Evolutionary conservation across 1,140 invertebrate genomes (phyloP), one percentile per base, ranked within the genome.

Genomic region (Chrysoperla carnea): DNA sequence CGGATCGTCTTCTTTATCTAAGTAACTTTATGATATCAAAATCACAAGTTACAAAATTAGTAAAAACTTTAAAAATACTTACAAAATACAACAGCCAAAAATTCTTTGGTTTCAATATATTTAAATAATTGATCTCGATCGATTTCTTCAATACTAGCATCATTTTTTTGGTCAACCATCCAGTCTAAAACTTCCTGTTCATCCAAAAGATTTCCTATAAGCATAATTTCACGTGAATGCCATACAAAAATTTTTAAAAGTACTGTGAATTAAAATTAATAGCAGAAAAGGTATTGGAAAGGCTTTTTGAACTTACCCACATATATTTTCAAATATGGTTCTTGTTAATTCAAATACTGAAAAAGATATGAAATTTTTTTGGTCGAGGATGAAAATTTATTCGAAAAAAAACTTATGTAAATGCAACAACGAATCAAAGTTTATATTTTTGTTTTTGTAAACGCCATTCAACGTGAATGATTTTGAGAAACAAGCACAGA

Each of bases 51-150:
- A 29, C 43, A 38, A 31, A 39, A 15, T 13, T 38, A 36, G 11
- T 8, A 23, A 40, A 27, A 8, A 39, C 39, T 39, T 27, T 14
- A 5, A 9, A 28, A 29, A 36, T 49, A 76, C 84, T 87, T 76
- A 92, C 88, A 93, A 60, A 92, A 94, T 43, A 91, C 67, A 38
- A 93, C 88, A 43, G 86, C 88, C 48, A 93, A 68, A 68, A 92
- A 93, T 63, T 93, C 88, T 60, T 87, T 84, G 36, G 81, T 84
- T 56, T 84, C 82, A 52, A 93, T 90, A 59, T 88, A 84, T 53
- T 86, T 81, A 54, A 77, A 76, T 6, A 94, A 66, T 53, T 76
- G 76, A 40, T 89, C 82, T 51, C 89, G 71, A 54, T 88, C 76
- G 42, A 94, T 86, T 54, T 90, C 83, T 63, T 90, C 85, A 48